Percentiles rank a stretch among this genome's conserved stretches.
Evolutionary conservation across 2,888 invertebrate species (phyloP).

Genomic region (Allygus modestus): DNA sequence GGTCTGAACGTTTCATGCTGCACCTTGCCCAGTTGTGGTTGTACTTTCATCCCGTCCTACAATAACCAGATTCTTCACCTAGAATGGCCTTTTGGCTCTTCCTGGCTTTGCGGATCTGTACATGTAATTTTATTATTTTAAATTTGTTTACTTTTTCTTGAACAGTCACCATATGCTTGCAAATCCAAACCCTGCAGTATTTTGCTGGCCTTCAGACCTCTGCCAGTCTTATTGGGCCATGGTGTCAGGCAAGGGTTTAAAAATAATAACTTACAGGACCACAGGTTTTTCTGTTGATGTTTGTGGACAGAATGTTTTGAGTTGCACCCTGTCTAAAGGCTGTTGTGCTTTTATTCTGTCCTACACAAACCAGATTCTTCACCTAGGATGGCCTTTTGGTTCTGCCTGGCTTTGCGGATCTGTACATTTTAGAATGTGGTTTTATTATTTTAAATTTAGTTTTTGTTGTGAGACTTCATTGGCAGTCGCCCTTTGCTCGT

Average conservation of each 20-base stretch:
- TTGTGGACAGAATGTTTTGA: neutral
- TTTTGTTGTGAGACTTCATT: no score
- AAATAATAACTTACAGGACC: no score
- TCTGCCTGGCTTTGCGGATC: slow-evolving; percentile 10
- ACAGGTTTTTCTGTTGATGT: no score
- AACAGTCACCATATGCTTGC: no score
- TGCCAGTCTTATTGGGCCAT: no score
- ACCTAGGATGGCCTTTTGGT: slow-evolving; percentile 1
- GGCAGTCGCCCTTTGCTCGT: no score
- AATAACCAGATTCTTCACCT: slow-evolving; percentile 8
- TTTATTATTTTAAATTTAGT: no score
- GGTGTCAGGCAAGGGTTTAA: no score
- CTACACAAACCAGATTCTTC: slow-evolving; percentile 43
- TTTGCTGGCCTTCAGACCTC: no score
- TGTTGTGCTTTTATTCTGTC: neutral
- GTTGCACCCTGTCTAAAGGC: neutral
- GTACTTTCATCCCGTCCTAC: neutral
- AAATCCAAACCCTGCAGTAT: no score
- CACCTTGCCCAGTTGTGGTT: neutral
- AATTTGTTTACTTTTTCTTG: no score
- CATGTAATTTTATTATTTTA: neutral
- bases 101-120: slow-evolving; percentile 29
- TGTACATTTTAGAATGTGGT: neutral
- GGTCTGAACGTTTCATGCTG: neutral
- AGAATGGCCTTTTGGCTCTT: neutral